Evolutionary conservation across 1,140 invertebrate species (phyloP), one percentile per base, ranked within the genome.

Genomic region (Drosophila lacteicornis): DNA sequence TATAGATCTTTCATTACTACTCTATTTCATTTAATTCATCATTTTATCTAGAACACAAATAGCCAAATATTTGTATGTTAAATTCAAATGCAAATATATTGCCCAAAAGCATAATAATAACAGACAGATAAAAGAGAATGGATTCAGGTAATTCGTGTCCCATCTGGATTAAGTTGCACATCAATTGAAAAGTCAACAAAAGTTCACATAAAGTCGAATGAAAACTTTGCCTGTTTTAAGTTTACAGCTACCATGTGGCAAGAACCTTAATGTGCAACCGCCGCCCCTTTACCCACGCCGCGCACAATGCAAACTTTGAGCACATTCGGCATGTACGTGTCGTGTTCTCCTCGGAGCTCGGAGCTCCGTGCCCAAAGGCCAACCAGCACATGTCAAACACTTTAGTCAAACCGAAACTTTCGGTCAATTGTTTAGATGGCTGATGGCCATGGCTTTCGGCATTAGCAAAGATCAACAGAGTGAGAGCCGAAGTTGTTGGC

Each of bases 381-480:
- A 45, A 73, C 53, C 67, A 60, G 67, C 40, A 74, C 68, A 74
- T 60, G 70, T 74, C 70, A 73, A 73, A 73, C 70, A 73, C 67
- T 73, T 73, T 30, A 30, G 46, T 60, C 17, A 36, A 74, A 38
- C 56, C 62, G 42, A 67, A 67, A 73, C 62, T 73, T 74, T 74
- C 11, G 70, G 68, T 12, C 68, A 45, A 43, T 51, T 74, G 70
- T 73, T 74, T 74, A 74, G 68, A 50, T 70, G 46, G 30, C 61
- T 53, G 47, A 47, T 17, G 63, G 68, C 42, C 51, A 56, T 71
- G 68, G 63, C 67, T 73, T 59, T 43, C 45, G 51, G 45, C 53
- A 51, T 74, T 74, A 60, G 55, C 69, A 33, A 45, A 51, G 70
- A 74, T 74, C 55, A 50, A 51, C 70, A 73, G 25, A 73, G 56